Conservation (phyloP, 2,113 vertebrate genomes). For the Crocuta crocuta region DNA sequence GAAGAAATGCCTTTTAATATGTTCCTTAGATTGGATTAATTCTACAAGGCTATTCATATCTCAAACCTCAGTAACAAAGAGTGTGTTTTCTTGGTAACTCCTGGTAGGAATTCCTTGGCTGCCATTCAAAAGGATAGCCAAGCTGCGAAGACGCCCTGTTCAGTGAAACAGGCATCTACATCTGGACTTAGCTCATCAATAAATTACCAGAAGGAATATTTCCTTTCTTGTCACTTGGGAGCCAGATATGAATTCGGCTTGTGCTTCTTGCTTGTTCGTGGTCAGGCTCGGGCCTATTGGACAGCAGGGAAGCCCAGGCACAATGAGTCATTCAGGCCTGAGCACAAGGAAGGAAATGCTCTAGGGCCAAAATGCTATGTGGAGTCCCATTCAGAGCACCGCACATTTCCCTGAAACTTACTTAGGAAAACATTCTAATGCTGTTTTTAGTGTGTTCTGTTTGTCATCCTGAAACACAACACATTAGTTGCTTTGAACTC, state of each 20-base stretch:
- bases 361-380: constrained; percentile 82
- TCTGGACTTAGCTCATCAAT: constrained; percentile 78
- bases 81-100: constrained; percentile 66
- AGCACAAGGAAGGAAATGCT: constrained; percentile 85
- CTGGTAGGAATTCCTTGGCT: constrained; percentile 73
- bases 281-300: constrained; percentile 77
- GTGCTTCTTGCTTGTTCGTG: constrained; percentile 83
- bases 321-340: constrained; percentile 88
- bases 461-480: constrained; percentile 88
- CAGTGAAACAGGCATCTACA: constrained; percentile 65
- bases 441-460: constrained; percentile 86
- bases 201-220: constrained; percentile 83
- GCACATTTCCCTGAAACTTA: constrained; percentile 82
- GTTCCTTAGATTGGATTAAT: background rate
- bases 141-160: constrained; percentile 54
- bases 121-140: constrained; percentile 54
- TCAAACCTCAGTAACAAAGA: constrained; percentile 23
- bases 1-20: background rate
- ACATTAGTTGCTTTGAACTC: constrained; percentile 87
- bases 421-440: constrained; percentile 84
- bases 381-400: constrained; percentile 85
- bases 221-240: constrained; percentile 75
- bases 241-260: constrained; percentile 80
- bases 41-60: constrained; percentile 38
- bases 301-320: constrained; percentile 77